Base-by-base conservation (phyloP, 1,140 invertebrate species). In the Lutraria rhynchaena region DNA sequence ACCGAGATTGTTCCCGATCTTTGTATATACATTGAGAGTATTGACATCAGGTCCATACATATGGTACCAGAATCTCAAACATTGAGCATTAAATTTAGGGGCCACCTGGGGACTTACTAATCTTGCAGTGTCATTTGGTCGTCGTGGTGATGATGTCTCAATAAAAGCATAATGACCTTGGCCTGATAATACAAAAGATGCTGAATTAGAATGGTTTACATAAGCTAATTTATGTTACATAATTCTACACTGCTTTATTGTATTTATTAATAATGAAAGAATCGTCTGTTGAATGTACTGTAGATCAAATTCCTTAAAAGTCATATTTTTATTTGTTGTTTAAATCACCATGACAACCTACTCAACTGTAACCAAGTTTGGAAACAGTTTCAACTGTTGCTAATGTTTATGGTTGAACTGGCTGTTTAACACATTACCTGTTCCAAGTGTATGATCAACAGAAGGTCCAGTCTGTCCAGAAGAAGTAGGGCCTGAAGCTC, bases 111-210 rank as follows among this genome's bases (percentile, higher is more conserved):
- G 51, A 92, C 2, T 93, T 91, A 76, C 90, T 0, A 97, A 93
- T n/a, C 95, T 93, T 0, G 96, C 96, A 0, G 94, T 95, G 82
- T 96, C 95, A 88, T 96, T 95, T 9, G 92, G 90, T 60, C 93
- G 89, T 55, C 94, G 90, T 0, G 95, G 95, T 1, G 85, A 85
- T 0, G 95, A 95, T 35, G 95, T 82, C 67, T 89, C 88, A 57
- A 90, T 90, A 73, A 74, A 90, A 22, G 84, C 76, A 63, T 88
- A 90, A 61, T 87, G 83, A 41, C 88, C 88, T 76, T 63, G 37
- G n/a, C 61, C 83, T 87, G 74, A 19, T 35, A 9, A 61, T 61
- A 61, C 5, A 61, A 31, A 3, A 61, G n/a, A 7, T 7, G 4
- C n/a, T 7, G 53, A n/a, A 22, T 55, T 55, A 55, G 7, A 4